These are phyloP conservation scores for Drosophila serrata DNA, from an alignment of 1,140 invertebrate species.

Conservation along the genomic window DNA sequence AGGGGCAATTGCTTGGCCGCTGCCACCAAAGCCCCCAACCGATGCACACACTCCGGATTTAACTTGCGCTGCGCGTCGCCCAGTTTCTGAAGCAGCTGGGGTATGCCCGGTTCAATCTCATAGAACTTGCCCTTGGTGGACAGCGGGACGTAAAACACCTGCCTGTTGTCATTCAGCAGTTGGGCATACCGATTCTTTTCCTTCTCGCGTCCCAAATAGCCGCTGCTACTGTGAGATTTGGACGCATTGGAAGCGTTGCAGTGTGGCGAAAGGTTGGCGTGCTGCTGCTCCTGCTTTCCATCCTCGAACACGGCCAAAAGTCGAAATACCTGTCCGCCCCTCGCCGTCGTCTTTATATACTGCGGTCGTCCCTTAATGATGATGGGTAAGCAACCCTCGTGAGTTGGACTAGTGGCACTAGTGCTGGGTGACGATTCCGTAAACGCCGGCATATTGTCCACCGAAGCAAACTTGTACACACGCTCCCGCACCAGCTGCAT, in stretches of 20 bases:
- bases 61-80: constrained; percentile 70
- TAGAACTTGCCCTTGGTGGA: constrained; percentile 84
- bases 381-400: constrained; percentile 75
- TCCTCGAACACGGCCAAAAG: constrained; percentile 83
- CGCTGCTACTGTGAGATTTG: constrained; percentile 31
- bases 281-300: constrained; percentile 74
- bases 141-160: constrained; percentile 81
- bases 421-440: constrained; percentile 69
- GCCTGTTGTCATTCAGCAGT: constrained; percentile 80
- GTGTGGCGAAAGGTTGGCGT: constrained; percentile 28
- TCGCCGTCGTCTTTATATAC: constrained; percentile 81
- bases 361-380: constrained; percentile 69
- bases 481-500: constrained; percentile 82
- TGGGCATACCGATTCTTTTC: constrained; percentile 84
- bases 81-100: constrained; percentile 77
- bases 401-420: constrained; percentile 62
- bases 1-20: constrained; percentile 73
- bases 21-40: constrained; percentile 68
- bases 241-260: constrained; percentile 33
- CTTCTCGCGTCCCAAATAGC: constrained; percentile 73
- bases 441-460: constrained; percentile 84
- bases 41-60: constrained; percentile 85
- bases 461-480: constrained; percentile 84
- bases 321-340: constrained; percentile 82
- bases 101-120: constrained; percentile 82